Evolutionary conservation across 2,888 invertebrate genomes (phyloP).

Genomic region (Rhagonycha lutea): DNA sequence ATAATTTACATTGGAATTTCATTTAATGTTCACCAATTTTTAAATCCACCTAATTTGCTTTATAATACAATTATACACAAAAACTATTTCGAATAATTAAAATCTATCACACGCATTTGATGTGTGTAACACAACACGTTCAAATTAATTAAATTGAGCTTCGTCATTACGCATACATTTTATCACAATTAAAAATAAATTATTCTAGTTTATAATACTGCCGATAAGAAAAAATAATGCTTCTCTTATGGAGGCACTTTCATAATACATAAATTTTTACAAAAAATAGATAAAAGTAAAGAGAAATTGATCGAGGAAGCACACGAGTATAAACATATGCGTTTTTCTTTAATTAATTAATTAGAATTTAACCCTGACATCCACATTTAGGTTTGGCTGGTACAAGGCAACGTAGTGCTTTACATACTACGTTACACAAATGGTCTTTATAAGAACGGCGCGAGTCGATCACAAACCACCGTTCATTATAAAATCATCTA

Average conservation of each 20-base stretch:
- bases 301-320: conserved; percentile 4
- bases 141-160: conserved; percentile 25
- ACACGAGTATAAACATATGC: conserved; percentile 1
- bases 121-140: conserved; percentile 21
- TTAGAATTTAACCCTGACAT: conserved; percentile 41
- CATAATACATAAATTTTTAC: conserved; percentile 10
- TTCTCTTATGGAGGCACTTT: conserved; percentile 19
- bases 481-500: conserved; percentile 48
- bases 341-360: background rate
- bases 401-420: conserved; percentile 47
- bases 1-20: background rate
- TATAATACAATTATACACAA: background rate
- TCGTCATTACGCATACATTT: conserved; percentile 23
- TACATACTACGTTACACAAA: conserved; percentile 43
- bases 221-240: conserved; percentile 8
- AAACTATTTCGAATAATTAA: background rate
- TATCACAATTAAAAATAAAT: conserved; percentile 30
- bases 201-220: conserved; percentile 15
- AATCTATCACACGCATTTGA: background rate
- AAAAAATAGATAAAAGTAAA: background rate
- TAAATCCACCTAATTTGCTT: background rate
- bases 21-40: background rate
- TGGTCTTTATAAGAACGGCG: conserved; percentile 41
- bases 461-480: conserved; percentile 43
- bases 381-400: conserved; percentile 49